phyloP scores from a whole-genome alignment of 2,888 invertebrate genomes.

The Spatulosminthurus flaviceps region DNA sequence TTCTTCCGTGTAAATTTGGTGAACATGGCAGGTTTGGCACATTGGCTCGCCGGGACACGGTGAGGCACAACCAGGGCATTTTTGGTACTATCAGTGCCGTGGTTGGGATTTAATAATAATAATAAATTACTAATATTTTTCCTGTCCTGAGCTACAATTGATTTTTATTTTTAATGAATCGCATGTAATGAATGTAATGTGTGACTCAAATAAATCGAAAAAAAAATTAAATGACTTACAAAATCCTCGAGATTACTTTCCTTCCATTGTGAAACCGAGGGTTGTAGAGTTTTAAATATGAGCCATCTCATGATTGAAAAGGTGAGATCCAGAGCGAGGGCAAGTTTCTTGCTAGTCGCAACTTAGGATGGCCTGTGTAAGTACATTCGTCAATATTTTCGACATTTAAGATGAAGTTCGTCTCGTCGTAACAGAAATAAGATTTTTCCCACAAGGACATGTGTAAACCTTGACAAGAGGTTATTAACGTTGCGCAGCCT shows the following conservation, averaged over 20 bases:
- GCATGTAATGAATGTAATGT: not conserved
- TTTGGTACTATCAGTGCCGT: constrained; percentile 16
- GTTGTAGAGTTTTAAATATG: not conserved
- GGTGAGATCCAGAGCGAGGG: not conserved
- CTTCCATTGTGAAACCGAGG: not conserved
- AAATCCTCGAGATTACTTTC: constrained; percentile 15
- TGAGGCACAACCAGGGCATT: not conserved
- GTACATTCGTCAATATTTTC: not conserved
- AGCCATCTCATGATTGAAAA: not conserved
- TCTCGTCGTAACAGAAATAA: not conserved
- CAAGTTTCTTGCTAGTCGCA: not conserved
- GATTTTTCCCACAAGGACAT: not conserved
- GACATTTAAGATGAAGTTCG: not conserved
- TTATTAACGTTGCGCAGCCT: no score
- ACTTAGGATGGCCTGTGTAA: no score
- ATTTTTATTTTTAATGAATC: not conserved
- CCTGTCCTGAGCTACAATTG: no score
- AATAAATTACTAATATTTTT: no score
- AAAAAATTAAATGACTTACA: not conserved
- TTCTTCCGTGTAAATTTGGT: not conserved
- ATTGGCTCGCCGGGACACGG: not conserved
- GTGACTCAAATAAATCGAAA: not conserved
- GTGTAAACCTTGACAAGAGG: not conserved
- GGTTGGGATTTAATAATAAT: no score
- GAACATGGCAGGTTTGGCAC: not conserved